Evolutionary conservation across 2,113 vertebrate genomes (phyloP).

Genomic region (Callithrix jacchus): DNA sequence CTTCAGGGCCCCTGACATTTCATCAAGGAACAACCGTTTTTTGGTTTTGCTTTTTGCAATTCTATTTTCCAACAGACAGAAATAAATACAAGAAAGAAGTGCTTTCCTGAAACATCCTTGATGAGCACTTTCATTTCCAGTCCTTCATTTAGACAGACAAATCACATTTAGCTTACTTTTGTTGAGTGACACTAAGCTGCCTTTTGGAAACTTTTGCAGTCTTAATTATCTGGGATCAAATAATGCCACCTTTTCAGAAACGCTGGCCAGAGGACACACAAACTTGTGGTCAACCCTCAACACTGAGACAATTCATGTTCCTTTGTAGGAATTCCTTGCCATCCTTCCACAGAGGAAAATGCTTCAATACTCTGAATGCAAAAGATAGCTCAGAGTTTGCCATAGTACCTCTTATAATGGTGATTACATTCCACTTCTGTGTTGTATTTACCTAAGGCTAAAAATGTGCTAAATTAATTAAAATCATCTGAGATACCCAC

Average conservation of each 20-base stretch:
- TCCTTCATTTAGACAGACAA: slow-evolving; percentile 51
- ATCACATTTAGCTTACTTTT: neutral
- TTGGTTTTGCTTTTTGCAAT: neutral
- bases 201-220: slow-evolving; percentile 57
- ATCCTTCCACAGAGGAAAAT: neutral
- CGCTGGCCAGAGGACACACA: neutral
- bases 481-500: slow-evolving; percentile 12
- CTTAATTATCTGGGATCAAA: slow-evolving; percentile 35
- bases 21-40: neutral
- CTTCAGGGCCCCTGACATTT: neutral
- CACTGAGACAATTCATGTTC: neutral
- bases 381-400: neutral
- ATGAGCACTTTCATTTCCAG: slow-evolving; percentile 48
- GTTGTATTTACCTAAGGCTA: neutral
- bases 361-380: neutral
- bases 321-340: neutral
- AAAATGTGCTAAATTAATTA: slow-evolving; percentile 47
- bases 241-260: neutral
- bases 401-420: neutral
- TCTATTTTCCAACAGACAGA: slow-evolving; percentile 2
- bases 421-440: neutral
- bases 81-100: slow-evolving; percentile 45
- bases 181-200: slow-evolving; percentile 42
- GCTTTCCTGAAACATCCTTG: slow-evolving; percentile 10
- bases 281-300: neutral